Conservation (phyloP, 2,797 vertebrate genomes). For the Pelodytes ibericus region DNA sequence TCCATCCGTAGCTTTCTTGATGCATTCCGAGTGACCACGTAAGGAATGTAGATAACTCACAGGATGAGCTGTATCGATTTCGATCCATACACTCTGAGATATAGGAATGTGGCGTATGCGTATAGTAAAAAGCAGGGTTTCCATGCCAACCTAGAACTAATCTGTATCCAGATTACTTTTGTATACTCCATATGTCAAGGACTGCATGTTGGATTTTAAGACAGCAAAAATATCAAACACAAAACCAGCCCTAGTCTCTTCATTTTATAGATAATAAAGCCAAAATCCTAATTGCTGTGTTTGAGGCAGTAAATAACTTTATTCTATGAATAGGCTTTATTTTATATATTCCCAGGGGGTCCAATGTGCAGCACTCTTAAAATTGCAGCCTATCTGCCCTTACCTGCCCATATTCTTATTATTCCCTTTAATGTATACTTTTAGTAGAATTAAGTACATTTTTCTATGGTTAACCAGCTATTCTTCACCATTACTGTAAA, state of each 20-base stretch:
- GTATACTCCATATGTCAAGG: constrained; percentile 12
- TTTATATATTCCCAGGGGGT: too few species aligned
- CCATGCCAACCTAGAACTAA: constrained; percentile 11
- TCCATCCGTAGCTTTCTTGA: too few species aligned
- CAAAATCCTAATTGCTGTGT: too few species aligned
- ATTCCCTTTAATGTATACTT: too few species aligned
- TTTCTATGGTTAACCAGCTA: too few species aligned
- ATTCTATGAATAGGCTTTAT: too few species aligned
- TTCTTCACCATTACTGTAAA: too few species aligned
- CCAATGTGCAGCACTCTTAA: too few species aligned
- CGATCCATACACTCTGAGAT: constrained; percentile 1
- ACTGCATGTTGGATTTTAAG: constrained; percentile 1
- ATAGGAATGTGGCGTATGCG: not conserved
- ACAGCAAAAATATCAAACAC: not conserved
- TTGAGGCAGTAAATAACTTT: too few species aligned
- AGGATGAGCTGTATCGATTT: constrained; percentile 1
- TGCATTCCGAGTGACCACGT: not conserved
- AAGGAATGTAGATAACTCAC: not conserved
- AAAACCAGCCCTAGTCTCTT: not conserved
- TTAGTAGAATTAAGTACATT: too few species aligned
- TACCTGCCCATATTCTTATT: too few species aligned
- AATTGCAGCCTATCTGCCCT: too few species aligned
- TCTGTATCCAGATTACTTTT: not conserved
- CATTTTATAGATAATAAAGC: not conserved
- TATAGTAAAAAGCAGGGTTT: constrained; percentile 17